A percentile compares a stretch with the other conserved stretches of the same genome.
These are phyloP conservation scores for Esox lucius DNA, from an alignment of 2,797 vertebrate species.

Conservation along the genomic window DNA sequence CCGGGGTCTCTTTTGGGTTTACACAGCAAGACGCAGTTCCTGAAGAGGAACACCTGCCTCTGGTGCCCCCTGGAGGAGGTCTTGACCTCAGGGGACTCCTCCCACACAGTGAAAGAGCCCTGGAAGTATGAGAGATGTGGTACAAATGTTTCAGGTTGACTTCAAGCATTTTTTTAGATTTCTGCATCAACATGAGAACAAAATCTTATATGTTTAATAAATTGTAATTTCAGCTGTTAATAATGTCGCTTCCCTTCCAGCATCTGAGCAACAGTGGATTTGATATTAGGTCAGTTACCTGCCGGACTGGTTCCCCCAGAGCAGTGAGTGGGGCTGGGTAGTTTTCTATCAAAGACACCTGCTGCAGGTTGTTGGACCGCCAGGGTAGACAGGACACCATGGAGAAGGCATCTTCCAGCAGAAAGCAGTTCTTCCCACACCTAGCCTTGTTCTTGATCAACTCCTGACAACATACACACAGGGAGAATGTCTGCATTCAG, in stretches of 20 bases:
- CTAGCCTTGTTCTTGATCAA: conserved; percentile 94
- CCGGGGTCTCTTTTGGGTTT: conserved; percentile 86
- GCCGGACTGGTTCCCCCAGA: conserved; percentile 90
- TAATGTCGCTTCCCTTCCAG: background rate
- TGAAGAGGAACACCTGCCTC: conserved; percentile 94
- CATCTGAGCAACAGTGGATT: background rate
- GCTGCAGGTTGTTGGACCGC: conserved; percentile 90
- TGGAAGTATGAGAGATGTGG: conserved; percentile 46
- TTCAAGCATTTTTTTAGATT: background rate
- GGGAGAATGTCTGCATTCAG: background rate
- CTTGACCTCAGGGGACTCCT: conserved; percentile 87
- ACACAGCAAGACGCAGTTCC: conserved; percentile 90
- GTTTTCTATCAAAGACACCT: conserved; percentile 91
- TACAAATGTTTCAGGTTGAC: background rate
- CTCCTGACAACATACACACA: conserved; percentile 73
- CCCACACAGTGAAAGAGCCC: conserved; percentile 94
- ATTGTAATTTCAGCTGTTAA: background rate
- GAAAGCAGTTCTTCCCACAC: conserved; percentile 83
- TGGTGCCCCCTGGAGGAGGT: conserved; percentile 92
- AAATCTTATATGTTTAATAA: background rate
- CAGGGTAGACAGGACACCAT: conserved; percentile 87
- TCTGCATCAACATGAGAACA: no score
- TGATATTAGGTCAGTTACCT: conserved; percentile 71
- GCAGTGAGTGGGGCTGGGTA: conserved; percentile 91
- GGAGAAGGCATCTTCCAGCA: conserved; percentile 91